Evolutionary conservation across 2,888 invertebrate species (phyloP), one percentile per base, ranked within the genome.

Genomic region (Colostygia pectinataria): DNA sequence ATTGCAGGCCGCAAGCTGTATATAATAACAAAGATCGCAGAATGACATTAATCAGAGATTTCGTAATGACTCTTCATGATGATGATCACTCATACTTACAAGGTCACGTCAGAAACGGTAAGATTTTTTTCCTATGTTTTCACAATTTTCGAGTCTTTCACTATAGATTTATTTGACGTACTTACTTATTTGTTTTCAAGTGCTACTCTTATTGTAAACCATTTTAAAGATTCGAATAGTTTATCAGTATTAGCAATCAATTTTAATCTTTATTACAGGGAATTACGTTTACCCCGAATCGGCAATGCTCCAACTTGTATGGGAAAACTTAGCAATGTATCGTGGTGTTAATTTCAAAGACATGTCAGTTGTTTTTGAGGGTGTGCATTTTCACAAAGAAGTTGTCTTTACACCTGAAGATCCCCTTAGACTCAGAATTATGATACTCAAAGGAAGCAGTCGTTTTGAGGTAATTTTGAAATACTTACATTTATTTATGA

Each of bases 231-330:
- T n/a, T n/a, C n/a, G n/a, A n/a, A n/a, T n/a, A n/a, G n/a, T n/a
- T n/a, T n/a, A n/a, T n/a, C n/a, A n/a, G n/a, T n/a, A n/a, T n/a
- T n/a, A n/a, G n/a, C n/a, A n/a, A 15, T 4, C 15, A 3, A 12
- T 6, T n/a, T 10, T 36, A 41, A 14, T 12, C 7, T 42, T 33
- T 20, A 15, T 24, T 23, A 7, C 27, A 50, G 50, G 36, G 15
- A 80, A 92, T 38, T 91, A 91, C 44, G 75, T 94, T n/a, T 93
- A 92, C 62, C 95, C 95, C 1, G 95, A 95, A 44, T 93, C 94
- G 5, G 93, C 82, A 1, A 70, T 78, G 9, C 59, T 90, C 12
- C 56, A 67, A 1, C 58, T 91, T 1, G 83, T 87, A 3, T 92
- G 92, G 92, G 85, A 90, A 60, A 85, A 88, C 5, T 63, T 92